phyloP scores from a whole-genome alignment of 2,888 invertebrate species.

The Lamproptera curius region DNA sequence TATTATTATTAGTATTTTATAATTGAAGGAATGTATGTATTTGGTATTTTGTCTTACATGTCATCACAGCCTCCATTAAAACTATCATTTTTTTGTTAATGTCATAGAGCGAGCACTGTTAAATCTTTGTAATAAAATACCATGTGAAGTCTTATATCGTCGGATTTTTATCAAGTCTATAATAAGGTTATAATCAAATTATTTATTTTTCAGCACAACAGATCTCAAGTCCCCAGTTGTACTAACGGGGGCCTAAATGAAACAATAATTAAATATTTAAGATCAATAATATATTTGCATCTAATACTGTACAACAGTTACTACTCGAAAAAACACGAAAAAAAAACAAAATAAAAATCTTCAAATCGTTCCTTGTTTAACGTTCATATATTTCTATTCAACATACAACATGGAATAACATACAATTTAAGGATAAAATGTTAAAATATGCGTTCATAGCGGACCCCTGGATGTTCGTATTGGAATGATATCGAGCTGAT shows the following conservation, averaged over 20 bases:
- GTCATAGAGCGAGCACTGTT: no score
- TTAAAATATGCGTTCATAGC: slow-evolving; percentile 44
- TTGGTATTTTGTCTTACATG: no score
- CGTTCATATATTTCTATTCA: slow-evolving; percentile 68
- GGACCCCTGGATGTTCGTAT: slow-evolving; percentile 47
- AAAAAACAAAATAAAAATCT: slow-evolving; percentile 50
- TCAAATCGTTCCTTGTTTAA: slow-evolving; percentile 50
- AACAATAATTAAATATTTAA: slow-evolving; percentile 43
- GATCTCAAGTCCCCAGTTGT: slow-evolving; percentile 33
- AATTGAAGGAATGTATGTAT: no score
- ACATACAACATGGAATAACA: slow-evolving; percentile 69
- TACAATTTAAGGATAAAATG: slow-evolving; percentile 51
- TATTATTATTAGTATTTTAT: no score
- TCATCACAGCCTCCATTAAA: no score
- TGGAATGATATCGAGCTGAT: slow-evolving; percentile 76
- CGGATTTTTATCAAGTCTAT: no score
- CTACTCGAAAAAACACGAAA: slow-evolving; percentile 44
- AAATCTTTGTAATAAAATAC: no score
- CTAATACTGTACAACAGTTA: slow-evolving; percentile 67
- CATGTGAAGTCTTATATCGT: no score
- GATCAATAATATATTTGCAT: slow-evolving; percentile 65
- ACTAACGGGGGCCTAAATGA: slow-evolving; percentile 36
- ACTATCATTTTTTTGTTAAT: no score
- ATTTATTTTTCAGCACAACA: slow-evolving; percentile 36
- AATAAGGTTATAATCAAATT: no score